These are phyloP conservation scores for Australoheros facetus DNA, from an alignment of 2,797 vertebrate genomes.

Conservation along the genomic window DNA sequence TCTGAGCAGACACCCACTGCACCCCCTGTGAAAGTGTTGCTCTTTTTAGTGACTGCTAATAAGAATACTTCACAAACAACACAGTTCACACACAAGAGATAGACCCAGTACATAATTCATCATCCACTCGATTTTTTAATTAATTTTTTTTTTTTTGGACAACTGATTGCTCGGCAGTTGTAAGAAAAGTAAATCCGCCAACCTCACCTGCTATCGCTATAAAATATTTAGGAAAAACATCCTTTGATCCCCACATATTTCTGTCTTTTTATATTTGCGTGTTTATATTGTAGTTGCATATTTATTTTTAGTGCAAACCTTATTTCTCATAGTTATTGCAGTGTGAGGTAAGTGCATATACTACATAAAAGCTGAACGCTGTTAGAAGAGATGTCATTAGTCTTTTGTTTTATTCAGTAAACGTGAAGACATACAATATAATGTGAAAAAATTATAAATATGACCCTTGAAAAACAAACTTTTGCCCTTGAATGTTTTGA, in stretches of 20 bases:
- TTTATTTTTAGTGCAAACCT: not conserved
- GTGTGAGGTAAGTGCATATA: too few species aligned
- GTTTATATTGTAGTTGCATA: not conserved
- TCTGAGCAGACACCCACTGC: slow-evolving; percentile 1
- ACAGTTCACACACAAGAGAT: slow-evolving; percentile 1
- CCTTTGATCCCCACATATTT: not conserved
- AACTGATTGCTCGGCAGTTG: not conserved
- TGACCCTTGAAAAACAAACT: not conserved
- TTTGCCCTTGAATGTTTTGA: not conserved
- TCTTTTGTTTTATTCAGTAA: too few species aligned
- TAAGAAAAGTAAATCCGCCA: not conserved
- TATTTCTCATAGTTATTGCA: not conserved
- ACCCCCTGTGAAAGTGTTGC: slow-evolving; percentile 27
- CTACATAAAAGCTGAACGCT: not conserved
- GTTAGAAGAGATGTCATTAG: not conserved
- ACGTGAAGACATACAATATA: not conserved
- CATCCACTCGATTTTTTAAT: not conserved
- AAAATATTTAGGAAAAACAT: not conserved
- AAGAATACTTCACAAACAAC: slow-evolving; percentile 23
- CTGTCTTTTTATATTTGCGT: not conserved
- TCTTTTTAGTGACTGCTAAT: slow-evolving; percentile 33
- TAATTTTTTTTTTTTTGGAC: not conserved
- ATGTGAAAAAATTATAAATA: not conserved
- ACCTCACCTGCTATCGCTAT: not conserved
- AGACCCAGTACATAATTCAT: not conserved